Evolutionary conservation across 92 coral and sea anemone genomes (phyloP).

Genomic region (Micromussa lordhowensis): DNA sequence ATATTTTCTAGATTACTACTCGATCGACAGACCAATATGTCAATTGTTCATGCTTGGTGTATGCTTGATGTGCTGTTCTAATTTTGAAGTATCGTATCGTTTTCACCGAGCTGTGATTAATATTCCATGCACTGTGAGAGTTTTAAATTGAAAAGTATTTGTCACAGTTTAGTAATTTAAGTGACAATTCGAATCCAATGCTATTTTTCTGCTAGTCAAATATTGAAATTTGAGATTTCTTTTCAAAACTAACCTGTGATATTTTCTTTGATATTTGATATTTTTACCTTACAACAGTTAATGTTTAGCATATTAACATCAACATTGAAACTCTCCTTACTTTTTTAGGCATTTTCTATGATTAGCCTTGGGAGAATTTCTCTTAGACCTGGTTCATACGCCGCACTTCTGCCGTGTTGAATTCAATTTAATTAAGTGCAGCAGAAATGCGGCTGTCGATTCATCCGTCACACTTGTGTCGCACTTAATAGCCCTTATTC

Average conservation of each 20-base stretch:
- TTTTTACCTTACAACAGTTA: background rate
- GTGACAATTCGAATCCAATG: background rate
- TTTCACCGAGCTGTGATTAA: no score
- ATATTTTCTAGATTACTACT: no score
- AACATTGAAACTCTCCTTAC: background rate
- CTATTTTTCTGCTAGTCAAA: background rate
- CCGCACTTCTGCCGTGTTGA: no score
- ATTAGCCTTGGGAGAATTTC: background rate
- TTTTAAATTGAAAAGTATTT: background rate
- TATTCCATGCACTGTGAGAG: no score
- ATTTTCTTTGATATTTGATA: background rate
- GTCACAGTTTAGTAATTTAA: background rate
- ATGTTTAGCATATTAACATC: background rate
- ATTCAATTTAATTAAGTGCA: no score
- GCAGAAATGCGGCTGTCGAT: no score
- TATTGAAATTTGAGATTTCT: background rate
- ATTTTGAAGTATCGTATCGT: background rate
- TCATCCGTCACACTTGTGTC: no score
- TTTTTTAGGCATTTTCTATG: background rate
- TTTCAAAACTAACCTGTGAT: background rate
- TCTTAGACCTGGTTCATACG: no score
- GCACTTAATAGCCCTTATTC: no score
- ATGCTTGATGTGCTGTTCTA: no score
- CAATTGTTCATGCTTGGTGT: no score
- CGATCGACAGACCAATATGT: no score